These are phyloP conservation scores for Ophiodon elongatus DNA, from an alignment of 2,113 vertebrate species.

Conservation along the genomic window DNA sequence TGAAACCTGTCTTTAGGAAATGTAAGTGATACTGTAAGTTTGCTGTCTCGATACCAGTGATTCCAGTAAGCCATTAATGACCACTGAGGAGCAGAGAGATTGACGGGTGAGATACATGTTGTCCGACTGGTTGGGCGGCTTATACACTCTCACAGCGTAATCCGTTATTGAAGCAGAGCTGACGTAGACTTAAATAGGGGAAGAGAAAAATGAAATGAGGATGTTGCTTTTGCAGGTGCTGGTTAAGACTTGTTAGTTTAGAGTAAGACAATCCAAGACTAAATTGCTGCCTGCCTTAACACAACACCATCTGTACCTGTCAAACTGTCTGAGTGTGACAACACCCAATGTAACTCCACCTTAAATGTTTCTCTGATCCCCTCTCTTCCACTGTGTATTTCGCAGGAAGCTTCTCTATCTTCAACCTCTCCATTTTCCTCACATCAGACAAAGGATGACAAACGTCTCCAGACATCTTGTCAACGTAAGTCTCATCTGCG, in stretches of 20 bases:
- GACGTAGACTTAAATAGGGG: constrained; percentile 13
- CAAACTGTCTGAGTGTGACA: neutral
- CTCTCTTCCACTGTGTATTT: neutral
- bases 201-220: neutral
- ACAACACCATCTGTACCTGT: neutral
- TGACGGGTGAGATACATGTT: constrained; percentile 29
- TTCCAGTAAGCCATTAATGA: constrained; percentile 26
- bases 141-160: neutral
- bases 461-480: constrained; percentile 71
- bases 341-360: constrained; percentile 8
- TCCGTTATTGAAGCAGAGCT: constrained; percentile 16
- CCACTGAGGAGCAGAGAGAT: constrained; percentile 8
- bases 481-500: constrained; percentile 68
- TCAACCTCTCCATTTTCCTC: neutral
- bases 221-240: neutral
- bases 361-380: neutral
- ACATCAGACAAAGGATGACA: constrained; percentile 60
- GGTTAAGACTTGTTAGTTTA: neutral
- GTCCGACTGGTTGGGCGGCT: constrained; percentile 73
- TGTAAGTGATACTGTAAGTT: constrained; percentile 1
- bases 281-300: neutral
- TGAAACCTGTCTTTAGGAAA: constrained; percentile 6
- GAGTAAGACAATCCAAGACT: neutral
- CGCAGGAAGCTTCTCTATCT: neutral
- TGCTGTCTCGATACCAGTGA: constrained; percentile 11